Evolutionary conservation across 2,888 invertebrate species (phyloP), one percentile per base, ranked within the genome.

Genomic region (Acronicta aceris): DNA sequence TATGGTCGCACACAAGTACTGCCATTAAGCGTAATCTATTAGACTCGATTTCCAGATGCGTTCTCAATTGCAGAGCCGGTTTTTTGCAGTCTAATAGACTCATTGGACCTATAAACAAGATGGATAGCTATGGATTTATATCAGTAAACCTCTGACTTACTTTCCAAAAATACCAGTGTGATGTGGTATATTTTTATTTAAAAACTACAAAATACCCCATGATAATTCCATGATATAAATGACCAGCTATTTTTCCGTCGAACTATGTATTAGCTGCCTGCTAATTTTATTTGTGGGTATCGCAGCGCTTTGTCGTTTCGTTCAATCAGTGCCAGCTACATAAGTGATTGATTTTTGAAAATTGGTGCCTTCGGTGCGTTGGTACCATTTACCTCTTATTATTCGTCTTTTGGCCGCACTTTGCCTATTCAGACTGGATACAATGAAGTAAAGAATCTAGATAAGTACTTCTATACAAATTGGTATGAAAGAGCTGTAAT

Each of bases 261-360:
- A 56, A 46, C 40, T 54, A 61, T 65, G 2, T 30, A 30, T n/a
- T n/a, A 38, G 1, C 38, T 50, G 45, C 41, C 46, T 49, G 43
- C 62, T 66, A 62, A 63, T 67, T 76, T 50, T 59, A 55, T 65
- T 30, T 60, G 54, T 55, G 65, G 63, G 52, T 51, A 62, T 46
- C 56, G 47, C 27, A 27, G 36, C 46, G 66, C 78, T 79, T 90
- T 88, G 86, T 88, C 63, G 56, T 59, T 74, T 65, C 86, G 93
- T 94, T 91, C 94, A 92, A 94, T 93, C 88, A 92, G 94, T 94
- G 83, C 93, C 93, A 92, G 87, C 89, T 86, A 89, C 87, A 88
- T 88, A 85, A 90, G 89, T 93, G 93, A 94, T 94, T 93, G 92
- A 92, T 93, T 92, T 89, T 91, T 88, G 85, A 85, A 88, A 89